Evolutionary conservation across 2,888 invertebrate species (phyloP), one percentile per base, ranked within the genome.

Genomic region (Margaritifera margaritifera): DNA sequence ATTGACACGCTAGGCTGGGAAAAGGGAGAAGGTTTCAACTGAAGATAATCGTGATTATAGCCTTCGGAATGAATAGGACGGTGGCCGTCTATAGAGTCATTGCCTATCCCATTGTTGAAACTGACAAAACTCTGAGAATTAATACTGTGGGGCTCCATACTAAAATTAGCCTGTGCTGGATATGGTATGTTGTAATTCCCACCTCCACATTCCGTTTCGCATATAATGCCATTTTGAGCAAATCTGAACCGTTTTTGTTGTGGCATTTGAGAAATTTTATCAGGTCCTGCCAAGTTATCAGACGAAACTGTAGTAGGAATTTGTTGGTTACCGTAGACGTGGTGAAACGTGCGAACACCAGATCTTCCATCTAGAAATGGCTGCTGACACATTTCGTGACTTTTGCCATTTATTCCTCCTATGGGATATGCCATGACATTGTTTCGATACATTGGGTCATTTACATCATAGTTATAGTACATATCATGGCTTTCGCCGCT

Each of bases 71-170:
- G 69, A 66, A 77, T 69, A 69, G 74, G 68, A 63, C 74, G 68
- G 57, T 70, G 71, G 67, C 71, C 58, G 59, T 72, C 70, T 61
- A 68, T 64, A 72, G 67, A 74, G 59, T 74, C 74, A 68, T 62
- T 59, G 11, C 72, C 72, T 60, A 72, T 66, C 58, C 74, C 71
- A 72, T 76, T 77, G 75, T 75, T 77, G 68, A 71, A 78, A 57
- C 77, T 73, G 42, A 75, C 68, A 72, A 76, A 77, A 72, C 77
- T 68, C 52, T 71, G 70, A 56, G 74, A 62, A 60, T 73, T 71
- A 67, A 76, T 74, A 64, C 75, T 77, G 70, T 81, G 76, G 51
- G 78, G 74, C 68, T 78, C 77, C 71, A 75, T 75, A 63, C 78
- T 78, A 69, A 78, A 74, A 71, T 74, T 77, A 65, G 72, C 68